A percentile compares a stretch with the other conserved stretches of the same genome.
Conservation (phyloP, 2,888 invertebrate species). For the Idaea aversata region DNA sequence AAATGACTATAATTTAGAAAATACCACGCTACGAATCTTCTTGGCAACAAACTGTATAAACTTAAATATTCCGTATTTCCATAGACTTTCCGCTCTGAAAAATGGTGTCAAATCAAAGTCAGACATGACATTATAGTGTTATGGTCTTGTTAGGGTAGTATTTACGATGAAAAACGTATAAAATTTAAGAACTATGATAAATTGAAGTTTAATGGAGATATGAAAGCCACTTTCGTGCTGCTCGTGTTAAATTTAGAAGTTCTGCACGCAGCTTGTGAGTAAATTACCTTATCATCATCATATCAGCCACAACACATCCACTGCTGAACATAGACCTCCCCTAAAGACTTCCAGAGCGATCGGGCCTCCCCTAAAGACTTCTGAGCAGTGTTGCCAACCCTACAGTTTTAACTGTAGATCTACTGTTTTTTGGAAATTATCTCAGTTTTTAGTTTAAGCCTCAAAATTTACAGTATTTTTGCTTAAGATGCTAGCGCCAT, state of each 20-base stretch:
- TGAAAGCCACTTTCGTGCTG: background rate
- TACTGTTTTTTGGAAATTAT: too few relatives aligned
- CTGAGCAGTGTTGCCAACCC: too few relatives aligned
- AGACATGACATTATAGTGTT: background rate
- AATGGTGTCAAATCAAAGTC: background rate
- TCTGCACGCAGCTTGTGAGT: slow-evolving; percentile 9
- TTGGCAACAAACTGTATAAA: background rate
- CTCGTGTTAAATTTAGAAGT: background rate
- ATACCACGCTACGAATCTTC: background rate
- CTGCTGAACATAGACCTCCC: too few relatives aligned
- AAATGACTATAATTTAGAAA: background rate
- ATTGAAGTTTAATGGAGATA: background rate
- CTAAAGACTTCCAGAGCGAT: too few relatives aligned
- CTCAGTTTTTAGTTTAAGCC: too few relatives aligned
- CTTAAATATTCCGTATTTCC: background rate
- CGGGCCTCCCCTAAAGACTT: too few relatives aligned
- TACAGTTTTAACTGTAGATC: too few relatives aligned
- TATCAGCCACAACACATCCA: too few relatives aligned
- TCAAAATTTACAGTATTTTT: too few relatives aligned
- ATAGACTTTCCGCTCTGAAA: background rate
- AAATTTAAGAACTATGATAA: background rate
- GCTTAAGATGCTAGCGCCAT: too few relatives aligned
- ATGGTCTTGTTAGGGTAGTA: background rate
- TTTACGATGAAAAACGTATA: background rate
- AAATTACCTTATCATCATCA: background rate